These are phyloP conservation scores for Drosophila nr. perissopoda DNA, from an alignment of 2,888 invertebrate genomes.

Conservation along the genomic window DNA sequence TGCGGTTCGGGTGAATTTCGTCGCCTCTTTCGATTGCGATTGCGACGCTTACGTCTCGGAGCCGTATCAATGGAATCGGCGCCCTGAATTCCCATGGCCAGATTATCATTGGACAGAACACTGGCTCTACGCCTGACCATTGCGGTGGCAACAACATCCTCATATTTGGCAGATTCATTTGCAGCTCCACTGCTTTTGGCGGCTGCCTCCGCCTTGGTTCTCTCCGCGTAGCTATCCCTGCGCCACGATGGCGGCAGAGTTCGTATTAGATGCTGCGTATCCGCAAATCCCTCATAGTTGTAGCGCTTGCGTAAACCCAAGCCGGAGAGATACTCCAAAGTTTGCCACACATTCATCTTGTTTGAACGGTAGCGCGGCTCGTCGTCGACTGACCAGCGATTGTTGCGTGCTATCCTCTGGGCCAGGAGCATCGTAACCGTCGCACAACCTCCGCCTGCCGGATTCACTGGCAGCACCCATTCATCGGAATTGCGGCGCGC, in stretches of 20 bases:
- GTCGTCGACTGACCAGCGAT: slow-evolving; percentile 83
- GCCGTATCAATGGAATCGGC: slow-evolving; percentile 8
- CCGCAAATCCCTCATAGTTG: slow-evolving; percentile 83
- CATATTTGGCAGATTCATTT: slow-evolving; percentile 39
- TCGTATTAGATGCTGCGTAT: slow-evolving; percentile 76
- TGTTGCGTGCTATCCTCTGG: slow-evolving; percentile 78
- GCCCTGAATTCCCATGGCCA: slow-evolving; percentile 14
- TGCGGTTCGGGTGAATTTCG: slow-evolving; percentile 33
- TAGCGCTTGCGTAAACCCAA: slow-evolving; percentile 78
- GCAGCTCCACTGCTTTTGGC: slow-evolving; percentile 28
- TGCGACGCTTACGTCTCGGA: slow-evolving; percentile 29
- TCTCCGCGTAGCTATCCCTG: slow-evolving; percentile 81
- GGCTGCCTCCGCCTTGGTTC: slow-evolving; percentile 56
- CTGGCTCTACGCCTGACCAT: slow-evolving; percentile 38
- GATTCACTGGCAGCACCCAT: slow-evolving; percentile 51
- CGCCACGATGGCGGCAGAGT: slow-evolving; percentile 80
- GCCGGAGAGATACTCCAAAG: slow-evolving; percentile 82
- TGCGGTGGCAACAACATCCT: slow-evolving; percentile 30
- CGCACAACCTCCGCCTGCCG: slow-evolving; percentile 59
- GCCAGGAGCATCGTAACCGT: slow-evolving; percentile 83
- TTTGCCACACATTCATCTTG: slow-evolving; percentile 84
- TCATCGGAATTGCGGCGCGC: slow-evolving; percentile 67
- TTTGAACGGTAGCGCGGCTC: slow-evolving; percentile 81
- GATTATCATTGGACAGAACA: slow-evolving; percentile 48
- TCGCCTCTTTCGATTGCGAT: slow-evolving; percentile 30